phyloP scores from a whole-genome alignment of 2,888 invertebrate genomes.

The Dolichopus griseipennis region DNA sequence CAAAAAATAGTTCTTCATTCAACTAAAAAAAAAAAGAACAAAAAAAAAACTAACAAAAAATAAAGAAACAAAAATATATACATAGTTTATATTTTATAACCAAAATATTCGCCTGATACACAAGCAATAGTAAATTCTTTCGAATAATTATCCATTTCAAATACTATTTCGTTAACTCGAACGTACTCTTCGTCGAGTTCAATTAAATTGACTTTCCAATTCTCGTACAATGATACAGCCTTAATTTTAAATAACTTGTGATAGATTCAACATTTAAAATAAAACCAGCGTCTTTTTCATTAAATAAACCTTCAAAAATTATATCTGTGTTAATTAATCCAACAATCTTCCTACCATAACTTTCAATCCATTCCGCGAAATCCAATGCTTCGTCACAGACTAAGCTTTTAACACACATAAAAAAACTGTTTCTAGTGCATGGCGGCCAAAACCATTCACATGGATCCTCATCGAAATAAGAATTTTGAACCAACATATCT shows the following conservation, averaged over 20 bases:
- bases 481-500: constrained; percentile 2
- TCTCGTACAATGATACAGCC: constrained; percentile 8
- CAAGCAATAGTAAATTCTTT: constrained; percentile 9
- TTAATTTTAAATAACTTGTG: constrained; percentile 7
- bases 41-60: constrained; percentile 5
- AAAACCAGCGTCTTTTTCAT: constrained; percentile 1
- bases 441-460: constrained; percentile 7
- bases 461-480: constrained; percentile 9
- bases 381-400: neutral
- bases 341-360: neutral
- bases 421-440: constrained; percentile 10
- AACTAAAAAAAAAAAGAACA: neutral
- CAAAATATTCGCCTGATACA: neutral
- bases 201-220: constrained; percentile 7
- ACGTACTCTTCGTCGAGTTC: constrained; percentile 9
- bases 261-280: constrained; percentile 7
- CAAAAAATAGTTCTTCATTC: constrained; percentile 7
- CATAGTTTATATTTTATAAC: constrained; percentile 8
- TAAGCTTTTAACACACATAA: constrained; percentile 10
- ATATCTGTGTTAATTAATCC: constrained; percentile 2
- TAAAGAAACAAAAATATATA: neutral
- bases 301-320: constrained; percentile 10
- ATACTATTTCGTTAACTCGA: constrained; percentile 8
- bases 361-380: constrained; percentile 11
- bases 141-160: constrained; percentile 10